Conservation (phyloP, 2,797 vertebrate genomes). For the Oreochromis mossambicus region DNA sequence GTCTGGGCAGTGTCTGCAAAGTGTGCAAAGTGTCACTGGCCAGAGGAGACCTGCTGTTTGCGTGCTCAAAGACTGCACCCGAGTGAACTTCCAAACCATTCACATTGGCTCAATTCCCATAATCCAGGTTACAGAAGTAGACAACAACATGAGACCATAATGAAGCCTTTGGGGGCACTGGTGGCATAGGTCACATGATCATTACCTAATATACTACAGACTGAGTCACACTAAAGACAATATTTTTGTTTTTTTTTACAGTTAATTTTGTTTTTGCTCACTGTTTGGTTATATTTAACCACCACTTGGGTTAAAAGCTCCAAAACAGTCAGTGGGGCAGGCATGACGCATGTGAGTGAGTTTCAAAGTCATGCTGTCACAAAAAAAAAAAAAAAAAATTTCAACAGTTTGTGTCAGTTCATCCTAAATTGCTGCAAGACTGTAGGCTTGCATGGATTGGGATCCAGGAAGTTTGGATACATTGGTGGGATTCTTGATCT, state of each 20-base stretch:
- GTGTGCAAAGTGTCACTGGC: not conserved
- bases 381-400: not conserved
- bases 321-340: not conserved
- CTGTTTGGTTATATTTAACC: not conserved
- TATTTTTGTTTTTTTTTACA: not conserved
- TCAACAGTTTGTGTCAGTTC: not conserved
- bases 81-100: not conserved
- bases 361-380: not conserved
- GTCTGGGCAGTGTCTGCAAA: not conserved
- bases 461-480: not conserved
- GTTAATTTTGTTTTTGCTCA: not conserved
- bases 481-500: not conserved
- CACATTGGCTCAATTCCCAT: not conserved
- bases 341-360: not conserved
- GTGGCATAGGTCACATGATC: not conserved
- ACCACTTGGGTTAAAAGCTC: not conserved
- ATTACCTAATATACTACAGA: not conserved
- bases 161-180: not conserved
- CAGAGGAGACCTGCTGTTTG: not conserved
- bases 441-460: not conserved
- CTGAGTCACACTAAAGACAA: not conserved
- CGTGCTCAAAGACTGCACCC: not conserved
- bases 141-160: not conserved
- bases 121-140: not conserved
- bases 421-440: not conserved